Conservation (phyloP, 2,113 vertebrate genomes). For the Phylloscopus whistleri region DNA sequence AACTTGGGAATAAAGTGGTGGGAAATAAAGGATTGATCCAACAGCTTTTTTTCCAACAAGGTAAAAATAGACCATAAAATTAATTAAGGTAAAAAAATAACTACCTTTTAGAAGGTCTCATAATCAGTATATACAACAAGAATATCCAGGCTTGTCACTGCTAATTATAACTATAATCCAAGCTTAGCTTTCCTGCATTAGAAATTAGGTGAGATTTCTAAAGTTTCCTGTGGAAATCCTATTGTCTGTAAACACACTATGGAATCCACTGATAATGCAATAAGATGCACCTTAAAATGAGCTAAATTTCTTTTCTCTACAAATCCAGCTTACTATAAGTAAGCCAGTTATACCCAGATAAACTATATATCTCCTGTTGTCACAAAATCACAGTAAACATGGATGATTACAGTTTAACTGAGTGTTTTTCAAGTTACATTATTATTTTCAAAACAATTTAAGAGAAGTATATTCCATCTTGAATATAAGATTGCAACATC, state of each 20-base stretch:
- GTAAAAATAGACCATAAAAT: neutral
- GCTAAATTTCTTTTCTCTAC: neutral
- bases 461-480: neutral
- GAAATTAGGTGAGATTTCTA: neutral
- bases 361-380: neutral
- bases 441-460: neutral
- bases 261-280: neutral
- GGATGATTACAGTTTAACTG: neutral
- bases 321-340: neutral
- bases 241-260: neutral
- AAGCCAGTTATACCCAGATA: neutral
- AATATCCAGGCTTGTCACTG: neutral
- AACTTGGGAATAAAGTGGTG: neutral
- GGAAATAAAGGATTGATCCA: neutral
- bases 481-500: neutral
- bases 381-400: neutral
- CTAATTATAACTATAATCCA: neutral
- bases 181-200: neutral
- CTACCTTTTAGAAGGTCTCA: neutral
- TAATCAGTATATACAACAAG: neutral
- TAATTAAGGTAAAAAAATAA: neutral
- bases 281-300: neutral
- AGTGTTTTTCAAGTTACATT: neutral
- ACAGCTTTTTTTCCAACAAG: neutral
- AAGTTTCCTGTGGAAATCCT: neutral